Percentiles rank a stretch among this genome's conserved stretches.
phyloP scores from a whole-genome alignment of 2,888 invertebrate genomes.

The Frankliniella intonsa region DNA sequence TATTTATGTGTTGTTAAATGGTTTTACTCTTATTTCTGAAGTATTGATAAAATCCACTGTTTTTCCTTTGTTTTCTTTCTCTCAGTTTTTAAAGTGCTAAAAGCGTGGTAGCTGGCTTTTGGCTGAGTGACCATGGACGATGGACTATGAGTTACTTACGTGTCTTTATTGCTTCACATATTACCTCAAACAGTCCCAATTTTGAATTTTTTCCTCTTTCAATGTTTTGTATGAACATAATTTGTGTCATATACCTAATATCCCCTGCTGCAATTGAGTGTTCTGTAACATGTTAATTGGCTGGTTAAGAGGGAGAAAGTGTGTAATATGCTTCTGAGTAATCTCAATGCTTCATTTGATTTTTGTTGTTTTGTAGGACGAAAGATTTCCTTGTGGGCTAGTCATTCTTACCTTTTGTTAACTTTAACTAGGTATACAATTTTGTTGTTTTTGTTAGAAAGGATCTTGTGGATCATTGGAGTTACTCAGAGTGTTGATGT shows the following conservation, averaged over 20 bases:
- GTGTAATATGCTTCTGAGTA: not conserved
- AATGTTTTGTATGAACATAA: not conserved
- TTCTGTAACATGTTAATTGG: not conserved
- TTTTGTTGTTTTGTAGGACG: not conserved
- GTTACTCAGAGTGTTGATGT: constrained; percentile 1
- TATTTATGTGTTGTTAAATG: not conserved
- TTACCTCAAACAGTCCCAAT: no score
- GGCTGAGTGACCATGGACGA: no score
- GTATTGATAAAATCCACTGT: not conserved
- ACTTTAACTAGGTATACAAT: not conserved
- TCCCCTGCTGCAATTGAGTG: not conserved
- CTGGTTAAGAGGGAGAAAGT: not conserved
- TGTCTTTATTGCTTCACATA: not conserved
- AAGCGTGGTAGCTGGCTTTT: no score
- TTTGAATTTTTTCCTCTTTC: no score
- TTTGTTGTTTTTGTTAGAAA: no score
- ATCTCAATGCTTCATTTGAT: not conserved
- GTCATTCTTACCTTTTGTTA: not conserved
- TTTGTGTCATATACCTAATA: not conserved
- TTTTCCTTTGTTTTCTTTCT: not conserved
- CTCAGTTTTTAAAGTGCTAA: no score
- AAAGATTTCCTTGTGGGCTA: not conserved
- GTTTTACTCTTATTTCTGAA: not conserved
- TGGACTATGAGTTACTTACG: not conserved
- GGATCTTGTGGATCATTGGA: not conserved